These are phyloP conservation scores for Hedya salicella DNA, from an alignment of 2,888 invertebrate genomes.

Conservation along the genomic window DNA sequence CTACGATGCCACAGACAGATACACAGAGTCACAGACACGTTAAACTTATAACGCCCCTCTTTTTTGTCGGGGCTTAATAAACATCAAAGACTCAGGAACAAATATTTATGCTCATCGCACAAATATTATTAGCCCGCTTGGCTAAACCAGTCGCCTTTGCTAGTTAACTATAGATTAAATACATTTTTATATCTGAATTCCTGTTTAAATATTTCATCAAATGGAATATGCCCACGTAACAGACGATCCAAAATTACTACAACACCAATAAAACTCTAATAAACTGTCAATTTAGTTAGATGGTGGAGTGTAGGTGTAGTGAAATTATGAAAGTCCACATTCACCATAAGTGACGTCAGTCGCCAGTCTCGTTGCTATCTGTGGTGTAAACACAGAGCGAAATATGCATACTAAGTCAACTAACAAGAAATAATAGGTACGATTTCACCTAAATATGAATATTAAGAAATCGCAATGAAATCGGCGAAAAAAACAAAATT, in stretches of 20 bases:
- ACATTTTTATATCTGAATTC: not conserved
- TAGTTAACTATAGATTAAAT: no score
- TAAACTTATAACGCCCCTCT: no score
- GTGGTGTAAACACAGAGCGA: slow-evolving; percentile 30
- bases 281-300: slow-evolving; percentile 38
- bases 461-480: slow-evolving; percentile 9
- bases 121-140: no score
- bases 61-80: no score
- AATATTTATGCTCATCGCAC: no score
- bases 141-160: no score
- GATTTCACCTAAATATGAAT: not conserved
- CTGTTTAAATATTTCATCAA: no score
- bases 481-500: slow-evolving; percentile 18
- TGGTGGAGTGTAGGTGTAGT: slow-evolving; percentile 49
- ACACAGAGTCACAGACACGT: no score
- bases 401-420: slow-evolving; percentile 17
- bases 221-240: slow-evolving; percentile 31
- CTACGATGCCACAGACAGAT: no score
- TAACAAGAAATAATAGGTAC: not conserved
- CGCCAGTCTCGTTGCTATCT: not conserved
- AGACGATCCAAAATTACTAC: slow-evolving; percentile 22
- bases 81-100: no score
- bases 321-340: slow-evolving; percentile 53
- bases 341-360: slow-evolving; percentile 43
- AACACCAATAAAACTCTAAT: slow-evolving; percentile 15